Base-by-base conservation (phyloP, 2,888 invertebrate species). In the Drosophila parthenogenetica region DNA sequence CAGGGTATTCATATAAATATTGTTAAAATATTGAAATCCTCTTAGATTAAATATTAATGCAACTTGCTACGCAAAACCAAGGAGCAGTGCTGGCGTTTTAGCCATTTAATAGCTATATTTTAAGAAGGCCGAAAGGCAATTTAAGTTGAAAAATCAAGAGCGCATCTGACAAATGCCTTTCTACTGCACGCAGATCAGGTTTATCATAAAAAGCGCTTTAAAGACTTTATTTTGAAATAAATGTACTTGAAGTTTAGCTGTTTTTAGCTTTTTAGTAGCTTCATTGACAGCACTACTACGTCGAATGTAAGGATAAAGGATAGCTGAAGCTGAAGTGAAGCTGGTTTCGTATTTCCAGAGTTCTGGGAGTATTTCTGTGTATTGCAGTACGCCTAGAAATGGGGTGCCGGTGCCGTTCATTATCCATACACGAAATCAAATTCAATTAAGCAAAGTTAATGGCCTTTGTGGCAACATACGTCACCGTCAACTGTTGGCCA, bases 361-460 rank as follows among this genome's bases (percentile, higher is more conserved):
- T 35, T 35, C 13, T 29, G 29, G 29, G 5, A 35, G 35, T 35
- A 32, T 32, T 40, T 22, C 22, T 14, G 40, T 5, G n/a, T n/a
- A 40, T 40, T n/a, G 16, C 14, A 42, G 42, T 35, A 35, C 11
- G 45, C 39, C 43, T 54, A 48, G 59, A 65, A 29, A 65, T 70
- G 59, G 71, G 79, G 79, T 74, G 82, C 66, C 22, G 74, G 79
- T 74, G 82, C 29, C 77, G 68, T 77, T 79, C 69, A 85, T 77
- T 85, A 83, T 83, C 83, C 80, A 69, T 73, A 70, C 78, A 73
- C 58, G 69, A 80, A 80, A 85, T 83, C 83, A 80, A 80, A 85
- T 83, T 85, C 83, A 83, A 83, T 83, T 83, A 83, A 83, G 80
- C 82, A 82, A 78, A 78, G 82, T 82, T 83, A 83, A 85, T 83